A percentile compares a stretch with the other conserved stretches of the same genome.
These are phyloP conservation scores for Chymomyza fuscimana DNA, from an alignment of 2,888 invertebrate species.

Conservation along the genomic window DNA sequence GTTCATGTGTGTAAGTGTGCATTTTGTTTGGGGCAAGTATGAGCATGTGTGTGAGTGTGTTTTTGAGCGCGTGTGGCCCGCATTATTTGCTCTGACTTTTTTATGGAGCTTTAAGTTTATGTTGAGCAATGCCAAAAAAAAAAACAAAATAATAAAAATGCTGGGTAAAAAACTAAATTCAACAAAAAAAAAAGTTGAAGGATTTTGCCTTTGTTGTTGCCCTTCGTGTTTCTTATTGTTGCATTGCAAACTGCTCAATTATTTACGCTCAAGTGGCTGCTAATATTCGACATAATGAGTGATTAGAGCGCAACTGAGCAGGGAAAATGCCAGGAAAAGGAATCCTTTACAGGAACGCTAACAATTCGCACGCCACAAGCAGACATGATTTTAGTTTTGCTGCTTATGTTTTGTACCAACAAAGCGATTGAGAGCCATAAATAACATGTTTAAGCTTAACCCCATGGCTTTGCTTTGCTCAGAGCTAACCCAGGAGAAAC, in stretches of 20 bases:
- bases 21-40: constrained; percentile 22
- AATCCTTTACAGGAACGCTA: neutral
- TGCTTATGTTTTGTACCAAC: neutral
- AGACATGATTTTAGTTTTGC: constrained; percentile 44
- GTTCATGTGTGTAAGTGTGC: constrained; percentile 59
- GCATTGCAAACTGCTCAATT: constrained; percentile 34
- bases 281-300: constrained; percentile 14
- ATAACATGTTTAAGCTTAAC: constrained; percentile 59
- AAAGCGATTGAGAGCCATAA: constrained; percentile 42
- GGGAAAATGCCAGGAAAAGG: neutral
- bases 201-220: neutral
- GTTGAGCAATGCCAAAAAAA: constrained; percentile 45
- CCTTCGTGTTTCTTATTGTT: neutral
- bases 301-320: constrained; percentile 9
- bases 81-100: constrained; percentile 56
- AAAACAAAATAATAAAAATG: neutral
- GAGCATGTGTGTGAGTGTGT: constrained; percentile 17
- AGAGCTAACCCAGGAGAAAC: neutral
- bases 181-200: neutral
- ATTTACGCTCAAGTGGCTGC: constrained; percentile 12
- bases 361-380: constrained; percentile 21
- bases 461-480: constrained; percentile 45
- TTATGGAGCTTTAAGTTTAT: constrained; percentile 67
- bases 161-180: neutral
- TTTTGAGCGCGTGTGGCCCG: constrained; percentile 28